Evolutionary conservation across 1,140 invertebrate genomes (phyloP).

Genomic region (Diprion similis): DNA sequence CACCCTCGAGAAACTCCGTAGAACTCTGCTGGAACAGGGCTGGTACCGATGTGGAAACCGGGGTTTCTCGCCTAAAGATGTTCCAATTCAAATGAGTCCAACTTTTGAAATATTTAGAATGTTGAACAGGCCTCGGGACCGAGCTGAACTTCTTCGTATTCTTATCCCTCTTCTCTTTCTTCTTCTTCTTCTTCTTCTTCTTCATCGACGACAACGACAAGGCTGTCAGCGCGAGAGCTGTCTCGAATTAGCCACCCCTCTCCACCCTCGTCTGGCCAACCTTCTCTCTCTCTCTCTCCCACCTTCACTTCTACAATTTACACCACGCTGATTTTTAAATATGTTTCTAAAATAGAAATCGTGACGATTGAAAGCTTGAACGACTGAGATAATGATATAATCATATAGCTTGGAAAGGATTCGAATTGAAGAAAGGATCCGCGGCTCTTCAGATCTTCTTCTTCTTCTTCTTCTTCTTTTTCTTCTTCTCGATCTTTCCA

Average conservation of each 20-base stretch:
- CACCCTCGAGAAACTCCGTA: background rate
- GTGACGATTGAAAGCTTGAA: too few species aligned
- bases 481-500: too few species aligned
- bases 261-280: too few species aligned
- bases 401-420: too few species aligned
- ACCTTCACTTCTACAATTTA: background rate
- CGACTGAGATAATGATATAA: too few species aligned
- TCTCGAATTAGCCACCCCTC: background rate
- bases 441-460: background rate
- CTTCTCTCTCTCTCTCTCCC: background rate
- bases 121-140: constrained; percentile 2
- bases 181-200: constrained; percentile 16
- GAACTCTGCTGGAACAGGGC: constrained; percentile 27
- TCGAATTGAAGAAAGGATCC: background rate
- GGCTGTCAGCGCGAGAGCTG: constrained; percentile 3
- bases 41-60: constrained; percentile 16
- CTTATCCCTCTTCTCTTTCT: constrained; percentile 12
- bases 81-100: constrained; percentile 48
- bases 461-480: background rate
- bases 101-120: constrained; percentile 49
- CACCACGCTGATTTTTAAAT: background rate
- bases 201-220: background rate
- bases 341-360: too few species aligned
- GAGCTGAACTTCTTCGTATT: constrained; percentile 15
- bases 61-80: constrained; percentile 32